Evolutionary conservation across 2,113 vertebrate species (phyloP).

Genomic region (Tichodroma muraria): DNA sequence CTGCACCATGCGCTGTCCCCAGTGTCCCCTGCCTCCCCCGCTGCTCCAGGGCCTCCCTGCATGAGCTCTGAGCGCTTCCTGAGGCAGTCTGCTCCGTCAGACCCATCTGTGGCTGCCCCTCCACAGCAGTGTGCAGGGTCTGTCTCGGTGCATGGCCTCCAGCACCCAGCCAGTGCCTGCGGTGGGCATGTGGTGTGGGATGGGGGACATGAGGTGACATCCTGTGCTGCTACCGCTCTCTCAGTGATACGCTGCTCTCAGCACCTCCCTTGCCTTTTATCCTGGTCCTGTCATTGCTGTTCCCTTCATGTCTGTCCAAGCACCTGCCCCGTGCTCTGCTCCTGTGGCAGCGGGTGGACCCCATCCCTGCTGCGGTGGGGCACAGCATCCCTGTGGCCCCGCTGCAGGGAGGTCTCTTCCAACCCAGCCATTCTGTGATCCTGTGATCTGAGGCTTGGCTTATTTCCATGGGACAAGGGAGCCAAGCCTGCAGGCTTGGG

Average conservation of each 20-base stretch:
- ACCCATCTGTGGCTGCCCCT: neutral
- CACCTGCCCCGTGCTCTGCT: rapidly evolving
- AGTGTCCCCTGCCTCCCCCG: rapidly evolving
- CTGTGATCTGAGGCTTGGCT: neutral
- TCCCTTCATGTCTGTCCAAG: rapidly evolving
- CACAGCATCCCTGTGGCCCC: neutral
- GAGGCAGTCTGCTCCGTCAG: rapidly evolving
- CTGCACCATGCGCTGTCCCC: rapidly evolving
- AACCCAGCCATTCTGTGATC: neutral
- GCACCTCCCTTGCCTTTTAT: neutral
- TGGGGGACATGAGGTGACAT: neutral
- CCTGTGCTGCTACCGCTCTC: neutral
- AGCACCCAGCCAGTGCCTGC: rapidly evolving
- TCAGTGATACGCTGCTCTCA: neutral
- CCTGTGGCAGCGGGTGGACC: neutral
- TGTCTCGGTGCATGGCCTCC: neutral
- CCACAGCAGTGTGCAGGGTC: neutral
- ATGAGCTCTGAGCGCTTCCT: neutral
- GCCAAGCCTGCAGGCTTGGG: neutral
- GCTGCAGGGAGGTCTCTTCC: neutral
- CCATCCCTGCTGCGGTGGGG: neutral
- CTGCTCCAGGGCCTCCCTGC: neutral
- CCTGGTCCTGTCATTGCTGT: neutral
- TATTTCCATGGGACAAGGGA: rapidly evolving
- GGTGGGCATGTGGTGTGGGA: rapidly evolving